phyloP scores from a whole-genome alignment of 2,797 vertebrate genomes.

The Eospalax fontanierii region DNA sequence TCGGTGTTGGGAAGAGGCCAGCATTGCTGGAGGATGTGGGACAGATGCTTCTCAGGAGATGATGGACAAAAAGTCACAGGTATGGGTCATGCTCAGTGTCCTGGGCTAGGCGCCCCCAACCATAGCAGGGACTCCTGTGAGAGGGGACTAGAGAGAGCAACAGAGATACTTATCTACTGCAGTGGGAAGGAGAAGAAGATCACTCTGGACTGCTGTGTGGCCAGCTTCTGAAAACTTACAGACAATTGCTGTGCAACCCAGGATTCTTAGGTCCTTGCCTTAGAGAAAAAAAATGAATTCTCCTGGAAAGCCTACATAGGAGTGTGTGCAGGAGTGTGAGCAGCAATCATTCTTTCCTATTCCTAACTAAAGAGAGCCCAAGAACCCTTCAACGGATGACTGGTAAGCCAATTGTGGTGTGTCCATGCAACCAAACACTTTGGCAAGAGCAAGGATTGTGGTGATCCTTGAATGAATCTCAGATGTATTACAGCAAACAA shows the following conservation, averaged over 20 bases:
- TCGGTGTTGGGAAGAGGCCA: not conserved
- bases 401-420: fast-evolving
- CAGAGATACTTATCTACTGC: fast-evolving
- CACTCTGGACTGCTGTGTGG: fast-evolving
- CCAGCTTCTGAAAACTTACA: no score
- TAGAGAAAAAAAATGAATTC: not conserved
- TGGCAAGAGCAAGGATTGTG: fast-evolving
- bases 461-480: fast-evolving
- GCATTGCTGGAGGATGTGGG: not conserved
- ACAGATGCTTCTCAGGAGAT: no score
- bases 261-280: not conserved
- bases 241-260: fast-evolving
- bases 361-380: not conserved
- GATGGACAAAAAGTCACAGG: not conserved
- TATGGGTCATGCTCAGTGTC: not conserved
- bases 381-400: fast-evolving
- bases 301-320: fast-evolving
- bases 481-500: fast-evolving
- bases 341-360: no score
- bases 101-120: no score
- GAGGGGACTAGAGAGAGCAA: fast-evolving
- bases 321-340: fast-evolving
- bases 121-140: not conserved
- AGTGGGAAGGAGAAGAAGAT: fast-evolving
- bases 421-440: fast-evolving